phyloP scores from a whole-genome alignment of 2,888 invertebrate species.

The Polia nebulosa region DNA sequence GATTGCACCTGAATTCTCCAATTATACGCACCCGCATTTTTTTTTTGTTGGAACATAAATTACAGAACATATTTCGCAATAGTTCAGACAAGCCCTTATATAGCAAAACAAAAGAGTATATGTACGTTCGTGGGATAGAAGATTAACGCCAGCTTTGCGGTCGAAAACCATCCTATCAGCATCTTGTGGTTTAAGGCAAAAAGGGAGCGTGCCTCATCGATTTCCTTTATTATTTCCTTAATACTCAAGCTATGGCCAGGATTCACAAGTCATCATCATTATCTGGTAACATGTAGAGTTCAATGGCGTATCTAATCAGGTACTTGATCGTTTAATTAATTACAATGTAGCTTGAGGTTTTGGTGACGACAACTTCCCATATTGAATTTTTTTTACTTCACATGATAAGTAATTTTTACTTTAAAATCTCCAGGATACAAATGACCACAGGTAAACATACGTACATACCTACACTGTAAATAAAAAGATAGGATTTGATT shows the following conservation, averaged over 20 bases:
- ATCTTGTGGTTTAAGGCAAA: constrained; percentile 55
- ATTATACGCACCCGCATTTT: neutral
- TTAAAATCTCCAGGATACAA: neutral
- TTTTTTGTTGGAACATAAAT: neutral
- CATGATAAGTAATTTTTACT: neutral
- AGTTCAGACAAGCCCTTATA: constrained; percentile 13
- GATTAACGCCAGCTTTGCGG: constrained; percentile 64
- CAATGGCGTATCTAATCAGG: constrained; percentile 57
- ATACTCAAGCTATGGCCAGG: constrained; percentile 55
- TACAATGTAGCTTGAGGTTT: constrained; percentile 37
- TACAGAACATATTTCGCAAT: neutral
- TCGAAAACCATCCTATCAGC: constrained; percentile 37
- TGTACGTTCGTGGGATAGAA: constrained; percentile 41
- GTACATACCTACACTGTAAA: too few species aligned
- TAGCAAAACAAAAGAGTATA: constrained; percentile 12
- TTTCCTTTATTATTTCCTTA: constrained; percentile 72
- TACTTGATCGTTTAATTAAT: constrained; percentile 47
- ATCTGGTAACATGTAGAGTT: constrained; percentile 43
- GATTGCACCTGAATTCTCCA: too few species aligned
- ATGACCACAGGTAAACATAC: neutral
- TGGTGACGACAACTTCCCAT: constrained; percentile 12
- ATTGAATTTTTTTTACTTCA: neutral
- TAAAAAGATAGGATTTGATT: too few species aligned
- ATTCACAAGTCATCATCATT: constrained; percentile 61
- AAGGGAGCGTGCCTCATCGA: constrained; percentile 63